Conservation (phyloP, 2,797 vertebrate species). For the Harpagifer antarcticus region DNA sequence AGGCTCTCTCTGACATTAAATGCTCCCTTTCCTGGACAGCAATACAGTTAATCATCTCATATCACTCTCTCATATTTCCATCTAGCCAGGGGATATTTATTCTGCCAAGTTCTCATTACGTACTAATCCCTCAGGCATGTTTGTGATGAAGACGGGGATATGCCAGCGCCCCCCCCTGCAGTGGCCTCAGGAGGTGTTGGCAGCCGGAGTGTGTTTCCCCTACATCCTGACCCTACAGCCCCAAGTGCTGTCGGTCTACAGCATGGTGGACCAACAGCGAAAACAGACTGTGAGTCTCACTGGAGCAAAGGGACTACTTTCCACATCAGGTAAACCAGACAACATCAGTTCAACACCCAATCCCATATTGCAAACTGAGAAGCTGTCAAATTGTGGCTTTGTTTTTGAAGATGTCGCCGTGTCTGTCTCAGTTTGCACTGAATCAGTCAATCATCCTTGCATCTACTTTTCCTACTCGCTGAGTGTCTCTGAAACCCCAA, state of each 20-base stretch:
- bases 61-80: constrained; percentile 32
- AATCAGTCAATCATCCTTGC: constrained; percentile 50
- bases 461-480: constrained; percentile 25
- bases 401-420: constrained; percentile 12
- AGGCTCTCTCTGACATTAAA: not conserved
- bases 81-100: constrained; percentile 55
- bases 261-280: constrained; percentile 79
- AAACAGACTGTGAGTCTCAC: constrained; percentile 78
- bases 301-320: constrained; percentile 67
- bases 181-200: constrained; percentile 78
- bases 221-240: constrained; percentile 75
- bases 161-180: constrained; percentile 81
- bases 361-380: constrained; percentile 15
- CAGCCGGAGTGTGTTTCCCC: constrained; percentile 75
- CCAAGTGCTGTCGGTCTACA: constrained; percentile 76
- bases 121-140: constrained; percentile 75
- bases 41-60: constrained; percentile 32
- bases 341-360: constrained; percentile 16
- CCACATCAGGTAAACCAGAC: constrained; percentile 70
- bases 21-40: constrained; percentile 24
- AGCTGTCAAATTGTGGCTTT: constrained; percentile 23
- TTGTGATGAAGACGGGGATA: constrained; percentile 79
- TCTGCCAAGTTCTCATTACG: constrained; percentile 46
- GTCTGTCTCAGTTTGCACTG: constrained; percentile 36
- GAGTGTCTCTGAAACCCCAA: constrained; percentile 30